Conservation (phyloP, 2,888 invertebrate genomes). For the Scrobipalpa atriplicella region DNA sequence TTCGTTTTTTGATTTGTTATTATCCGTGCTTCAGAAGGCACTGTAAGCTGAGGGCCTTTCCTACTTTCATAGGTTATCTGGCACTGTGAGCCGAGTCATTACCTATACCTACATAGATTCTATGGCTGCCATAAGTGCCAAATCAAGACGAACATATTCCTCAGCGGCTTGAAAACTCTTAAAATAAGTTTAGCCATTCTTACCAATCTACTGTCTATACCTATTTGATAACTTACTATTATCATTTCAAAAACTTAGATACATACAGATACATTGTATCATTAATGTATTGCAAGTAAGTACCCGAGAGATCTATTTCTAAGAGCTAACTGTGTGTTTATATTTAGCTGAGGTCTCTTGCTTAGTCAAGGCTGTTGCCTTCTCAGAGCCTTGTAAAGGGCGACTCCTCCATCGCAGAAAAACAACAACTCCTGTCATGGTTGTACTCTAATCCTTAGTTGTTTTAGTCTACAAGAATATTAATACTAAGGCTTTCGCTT, state of each 20-base stretch:
- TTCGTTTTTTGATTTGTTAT: too few relatives aligned
- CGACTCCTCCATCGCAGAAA: background rate
- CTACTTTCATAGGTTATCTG: too few relatives aligned
- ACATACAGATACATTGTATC: background rate
- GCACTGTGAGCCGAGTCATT: too few relatives aligned
- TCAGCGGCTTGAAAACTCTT: too few relatives aligned
- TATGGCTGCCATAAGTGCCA: too few relatives aligned
- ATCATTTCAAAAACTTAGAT: background rate
- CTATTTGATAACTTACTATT: background rate
- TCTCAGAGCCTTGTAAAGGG: conserved; percentile 1
- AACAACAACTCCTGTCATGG: background rate
- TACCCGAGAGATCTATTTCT: background rate
- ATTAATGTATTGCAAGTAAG: background rate
- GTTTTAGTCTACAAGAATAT: too few relatives aligned
- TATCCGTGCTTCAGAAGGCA: too few relatives aligned
- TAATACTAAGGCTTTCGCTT: too few relatives aligned
- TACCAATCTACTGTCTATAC: background rate
- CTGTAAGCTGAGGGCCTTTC: too few relatives aligned
- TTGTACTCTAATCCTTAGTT: background rate
- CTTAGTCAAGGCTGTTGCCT: background rate
- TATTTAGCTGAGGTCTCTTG: conserved; percentile 16
- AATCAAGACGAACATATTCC: too few relatives aligned
- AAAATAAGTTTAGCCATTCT: background rate
- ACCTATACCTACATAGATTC: too few relatives aligned
- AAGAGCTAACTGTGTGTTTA: conserved; percentile 2